Conservation (phyloP, 2,797 vertebrate species). For the Xenops minutus region DNA sequence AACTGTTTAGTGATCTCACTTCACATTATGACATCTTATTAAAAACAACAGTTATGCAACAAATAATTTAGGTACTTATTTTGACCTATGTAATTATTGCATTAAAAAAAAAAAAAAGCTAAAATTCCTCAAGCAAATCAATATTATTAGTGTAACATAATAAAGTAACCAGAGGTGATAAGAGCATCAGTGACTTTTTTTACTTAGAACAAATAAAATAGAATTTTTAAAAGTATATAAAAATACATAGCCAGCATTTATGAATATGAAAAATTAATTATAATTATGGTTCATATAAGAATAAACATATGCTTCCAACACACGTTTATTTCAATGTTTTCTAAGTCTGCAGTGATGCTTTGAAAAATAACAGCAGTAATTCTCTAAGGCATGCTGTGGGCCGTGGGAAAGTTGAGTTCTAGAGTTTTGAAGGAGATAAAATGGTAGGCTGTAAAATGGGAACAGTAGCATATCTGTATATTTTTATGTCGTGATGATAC, state of each 20-base stretch:
- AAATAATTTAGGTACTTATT: slow-evolving; percentile 3
- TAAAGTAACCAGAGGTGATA: slow-evolving; percentile 12
- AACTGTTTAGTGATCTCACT: not conserved
- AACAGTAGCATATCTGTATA: not conserved
- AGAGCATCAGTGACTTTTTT: not conserved
- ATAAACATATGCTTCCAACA: not conserved
- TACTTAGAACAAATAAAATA: slow-evolving; percentile 11
- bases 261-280: not conserved
- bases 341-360: not conserved
- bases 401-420: not conserved
- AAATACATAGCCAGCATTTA: not conserved
- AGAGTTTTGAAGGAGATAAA: not conserved
- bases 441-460: not conserved
- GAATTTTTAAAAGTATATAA: not conserved
- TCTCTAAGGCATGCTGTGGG: not conserved
- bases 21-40: not conserved
- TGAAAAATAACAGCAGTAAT: not conserved
- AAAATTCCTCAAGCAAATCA: not conserved
- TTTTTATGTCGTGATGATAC: not conserved
- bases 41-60: not conserved
- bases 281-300: not conserved
- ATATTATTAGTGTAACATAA: not conserved
- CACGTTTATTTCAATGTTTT: not conserved
- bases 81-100: not conserved
- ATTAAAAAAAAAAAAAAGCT: not conserved